Conservation (phyloP, 1,140 invertebrate genomes). For the Orius insidiosus region DNA sequence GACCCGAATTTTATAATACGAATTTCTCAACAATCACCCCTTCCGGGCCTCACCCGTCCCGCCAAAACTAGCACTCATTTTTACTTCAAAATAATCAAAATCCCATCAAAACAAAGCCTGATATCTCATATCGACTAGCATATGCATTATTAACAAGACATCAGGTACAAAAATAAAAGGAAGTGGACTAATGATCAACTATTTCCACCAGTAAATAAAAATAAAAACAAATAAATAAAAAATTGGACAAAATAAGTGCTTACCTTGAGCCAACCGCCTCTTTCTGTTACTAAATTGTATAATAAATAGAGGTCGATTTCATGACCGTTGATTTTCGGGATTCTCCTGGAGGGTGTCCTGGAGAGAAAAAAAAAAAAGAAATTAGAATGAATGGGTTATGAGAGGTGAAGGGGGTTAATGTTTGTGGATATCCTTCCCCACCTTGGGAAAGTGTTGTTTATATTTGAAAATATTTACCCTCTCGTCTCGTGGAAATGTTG, state of each 20-base stretch:
- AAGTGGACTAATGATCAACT: too few relatives aligned
- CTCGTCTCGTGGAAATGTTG: conserved; percentile 66
- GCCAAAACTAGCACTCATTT: too few relatives aligned
- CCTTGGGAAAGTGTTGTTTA: not conserved
- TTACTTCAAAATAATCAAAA: too few relatives aligned
- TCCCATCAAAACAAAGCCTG: too few relatives aligned
- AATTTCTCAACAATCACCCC: too few relatives aligned
- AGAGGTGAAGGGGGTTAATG: not conserved
- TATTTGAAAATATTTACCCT: conserved; percentile 49
- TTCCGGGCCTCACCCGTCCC: too few relatives aligned
- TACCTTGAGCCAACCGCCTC: conserved; percentile 87
- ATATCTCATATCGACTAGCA: too few relatives aligned
- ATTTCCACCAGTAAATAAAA: too few relatives aligned
- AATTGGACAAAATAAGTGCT: too few relatives aligned
- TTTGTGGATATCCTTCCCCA: not conserved
- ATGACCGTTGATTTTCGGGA: conserved; percentile 68
- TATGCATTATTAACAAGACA: too few relatives aligned
- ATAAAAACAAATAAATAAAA: not conserved
- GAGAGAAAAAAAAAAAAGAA: conserved; percentile 40
- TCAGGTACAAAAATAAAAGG: too few relatives aligned
- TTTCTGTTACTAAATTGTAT: conserved; percentile 73
- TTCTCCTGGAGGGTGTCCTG: conserved; percentile 57
- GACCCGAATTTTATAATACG: too few relatives aligned
- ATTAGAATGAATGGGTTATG: conserved; percentile 25
- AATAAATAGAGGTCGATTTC: conserved; percentile 81